These are phyloP conservation scores for Epicampocera succincta DNA, from an alignment of 2,888 invertebrate species.

Conservation along the genomic window DNA sequence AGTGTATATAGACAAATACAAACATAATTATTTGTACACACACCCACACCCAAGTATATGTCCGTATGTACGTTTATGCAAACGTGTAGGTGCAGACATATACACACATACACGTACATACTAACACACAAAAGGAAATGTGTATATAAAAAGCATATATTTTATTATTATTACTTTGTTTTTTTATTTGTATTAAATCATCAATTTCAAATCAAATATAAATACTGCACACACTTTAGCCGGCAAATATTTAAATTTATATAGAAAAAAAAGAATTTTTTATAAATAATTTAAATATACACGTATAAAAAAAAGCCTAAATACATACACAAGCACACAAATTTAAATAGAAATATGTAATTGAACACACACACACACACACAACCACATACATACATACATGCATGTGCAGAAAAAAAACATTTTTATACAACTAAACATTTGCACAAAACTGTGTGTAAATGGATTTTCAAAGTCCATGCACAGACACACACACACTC, in stretches of 20 bases:
- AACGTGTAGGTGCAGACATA: not conserved
- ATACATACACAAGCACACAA: slow-evolving; percentile 34
- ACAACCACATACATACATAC: too few species aligned
- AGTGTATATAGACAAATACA: not conserved
- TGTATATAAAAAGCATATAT: slow-evolving; percentile 38
- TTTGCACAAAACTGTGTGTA: not conserved
- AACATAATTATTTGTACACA: not conserved
- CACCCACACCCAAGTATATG: not conserved
- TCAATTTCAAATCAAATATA: slow-evolving; percentile 68
- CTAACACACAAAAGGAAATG: too few species aligned
- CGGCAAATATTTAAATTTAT: slow-evolving; percentile 31
- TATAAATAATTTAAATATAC: slow-evolving; percentile 60
- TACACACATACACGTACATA: too few species aligned
- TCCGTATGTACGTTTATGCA: not conserved
- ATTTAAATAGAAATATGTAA: slow-evolving; percentile 6
- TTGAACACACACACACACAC: slow-evolving; percentile 11
- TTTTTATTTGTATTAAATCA: slow-evolving; percentile 60
- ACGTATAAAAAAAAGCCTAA: slow-evolving; percentile 33
- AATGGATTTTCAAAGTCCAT: not conserved
- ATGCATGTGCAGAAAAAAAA: too few species aligned
- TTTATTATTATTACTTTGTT: slow-evolving; percentile 25
- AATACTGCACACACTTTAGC: slow-evolving; percentile 37
- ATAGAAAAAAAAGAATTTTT: slow-evolving; percentile 58
- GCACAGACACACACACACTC: not conserved
- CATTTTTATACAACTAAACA: not conserved